Evolutionary conservation across 2,888 invertebrate species (phyloP), one percentile per base, ranked within the genome.

Genomic region (Gortyna flavago): DNA sequence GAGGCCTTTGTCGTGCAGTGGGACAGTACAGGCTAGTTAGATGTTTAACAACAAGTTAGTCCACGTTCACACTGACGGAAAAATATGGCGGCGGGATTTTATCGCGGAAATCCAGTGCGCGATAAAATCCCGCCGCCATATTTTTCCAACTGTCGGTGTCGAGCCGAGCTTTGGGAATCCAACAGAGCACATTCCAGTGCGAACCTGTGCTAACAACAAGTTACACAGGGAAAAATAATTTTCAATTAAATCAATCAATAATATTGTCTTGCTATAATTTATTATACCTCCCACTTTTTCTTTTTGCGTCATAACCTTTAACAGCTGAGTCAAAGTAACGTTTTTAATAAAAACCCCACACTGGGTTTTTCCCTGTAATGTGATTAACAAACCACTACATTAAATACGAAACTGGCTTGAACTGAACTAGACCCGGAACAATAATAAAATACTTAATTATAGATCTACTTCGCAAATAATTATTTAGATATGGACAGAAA

Each of bases 341-440:
- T 65, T 13, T 21, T 6, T 18, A 69, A 18, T 35, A 51, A 72
- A 57, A 66, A 59, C 16, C 32, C 75, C 13, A 11, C 48, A 0
- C 0, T 18, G 18, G 65, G 57, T 29, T 79, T 79, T 82, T 7
- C 81, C 57, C 16, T 5, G n/a, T n/a, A 41, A 38, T 13, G 16
- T 38, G 8, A n/a, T 80, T 29, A 29, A n/a, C 32, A 38, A n/a
- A 81, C 64, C 54, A 38, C 54, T 64, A 21, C 16, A 18, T 21
- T 9, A 21, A 16, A 51, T 0, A 35, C 16, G 9, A 51, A 80
- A 29, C 62, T 35, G 51, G 29, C 16, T 62, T 4, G 18, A 35
- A 16, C 4, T n/a, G 9, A 41, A 32, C 41, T 25, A 21, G 16
- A 41, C n/a, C n/a, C 59, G 51, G 41, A 77, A 80, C n/a, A 16